A percentile compares a stretch with the other conserved stretches of the same genome.
Conservation (phyloP, 2,113 vertebrate species). For the Ranitomeya variabilis region DNA sequence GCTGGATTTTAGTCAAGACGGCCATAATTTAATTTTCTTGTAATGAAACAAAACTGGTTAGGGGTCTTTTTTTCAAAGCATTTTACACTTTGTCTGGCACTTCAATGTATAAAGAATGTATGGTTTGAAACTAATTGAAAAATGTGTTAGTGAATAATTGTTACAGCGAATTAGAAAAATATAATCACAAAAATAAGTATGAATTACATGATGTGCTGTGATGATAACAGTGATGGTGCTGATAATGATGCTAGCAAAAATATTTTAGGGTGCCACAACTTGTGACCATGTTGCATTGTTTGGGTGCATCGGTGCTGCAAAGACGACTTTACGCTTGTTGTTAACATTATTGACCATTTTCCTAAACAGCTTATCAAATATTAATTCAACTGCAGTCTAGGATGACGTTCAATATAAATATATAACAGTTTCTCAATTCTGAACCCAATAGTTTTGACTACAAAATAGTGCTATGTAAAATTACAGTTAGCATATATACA, state of each 20-base stretch:
- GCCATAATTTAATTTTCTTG: constrained; percentile 3
- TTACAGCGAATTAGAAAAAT: neutral
- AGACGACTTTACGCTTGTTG: neutral
- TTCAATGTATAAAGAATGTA: neutral
- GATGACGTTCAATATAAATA: too few species aligned
- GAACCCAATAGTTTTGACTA: too few species aligned
- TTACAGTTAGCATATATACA: neutral
- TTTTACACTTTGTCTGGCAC: constrained; percentile 14
- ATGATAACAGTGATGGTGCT: neutral
- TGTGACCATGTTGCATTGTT: neutral
- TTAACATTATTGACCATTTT: neutral
- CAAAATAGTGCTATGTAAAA: too few species aligned
- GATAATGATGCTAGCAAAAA: neutral
- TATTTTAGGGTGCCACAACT: neutral
- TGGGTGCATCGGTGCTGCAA: neutral
- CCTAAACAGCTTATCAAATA: too few species aligned
- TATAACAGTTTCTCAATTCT: too few species aligned
- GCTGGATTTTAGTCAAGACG: constrained; percentile 21
- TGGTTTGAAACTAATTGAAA: neutral
- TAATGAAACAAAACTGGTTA: constrained; percentile 29
- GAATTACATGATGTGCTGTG: neutral
- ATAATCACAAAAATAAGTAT: neutral
- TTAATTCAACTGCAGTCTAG: too few species aligned
- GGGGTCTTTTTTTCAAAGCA: neutral
- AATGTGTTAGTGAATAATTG: neutral